Evolutionary conservation across 2,888 invertebrate species (phyloP).

Genomic region (Epinotia demarniana): DNA sequence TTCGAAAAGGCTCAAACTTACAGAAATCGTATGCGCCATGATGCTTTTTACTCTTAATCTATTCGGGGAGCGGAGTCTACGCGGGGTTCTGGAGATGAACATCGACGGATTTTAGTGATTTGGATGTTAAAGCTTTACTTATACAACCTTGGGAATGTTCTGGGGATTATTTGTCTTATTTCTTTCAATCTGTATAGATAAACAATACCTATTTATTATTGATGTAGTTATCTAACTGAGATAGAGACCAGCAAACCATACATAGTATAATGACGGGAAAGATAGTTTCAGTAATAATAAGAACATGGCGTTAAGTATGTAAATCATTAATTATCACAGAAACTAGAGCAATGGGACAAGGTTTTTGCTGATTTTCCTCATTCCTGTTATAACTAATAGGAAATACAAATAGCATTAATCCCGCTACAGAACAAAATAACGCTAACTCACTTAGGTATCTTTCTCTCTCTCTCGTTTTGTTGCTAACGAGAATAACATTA

Average conservation of each 20-base stretch:
- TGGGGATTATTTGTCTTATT: neutral
- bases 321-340: slow-evolving; percentile 21
- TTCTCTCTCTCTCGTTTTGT: no score
- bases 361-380: slow-evolving; percentile 20
- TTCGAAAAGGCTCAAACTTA: neutral
- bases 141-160: neutral
- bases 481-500: neutral
- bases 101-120: slow-evolving; percentile 22
- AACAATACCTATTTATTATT: neutral
- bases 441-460: no score
- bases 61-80: slow-evolving; percentile 4
- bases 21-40: neutral
- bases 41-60: neutral
- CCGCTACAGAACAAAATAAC: neutral
- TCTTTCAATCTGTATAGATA: neutral
- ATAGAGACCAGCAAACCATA: neutral
- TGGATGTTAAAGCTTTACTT: slow-evolving; percentile 4
- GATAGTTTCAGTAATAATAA: slow-evolving; percentile 9
- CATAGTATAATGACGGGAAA: neutral
- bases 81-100: slow-evolving; percentile 4
- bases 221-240: neutral
- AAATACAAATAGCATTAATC: slow-evolving; percentile 3
- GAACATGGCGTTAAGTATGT: neutral
- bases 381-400: slow-evolving; percentile 6
- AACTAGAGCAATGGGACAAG: slow-evolving; percentile 30